Evolutionary conservation across 2,797 vertebrate genomes (phyloP), one percentile per base, ranked within the genome.

Genomic region (Peromyscus attwateri): DNA sequence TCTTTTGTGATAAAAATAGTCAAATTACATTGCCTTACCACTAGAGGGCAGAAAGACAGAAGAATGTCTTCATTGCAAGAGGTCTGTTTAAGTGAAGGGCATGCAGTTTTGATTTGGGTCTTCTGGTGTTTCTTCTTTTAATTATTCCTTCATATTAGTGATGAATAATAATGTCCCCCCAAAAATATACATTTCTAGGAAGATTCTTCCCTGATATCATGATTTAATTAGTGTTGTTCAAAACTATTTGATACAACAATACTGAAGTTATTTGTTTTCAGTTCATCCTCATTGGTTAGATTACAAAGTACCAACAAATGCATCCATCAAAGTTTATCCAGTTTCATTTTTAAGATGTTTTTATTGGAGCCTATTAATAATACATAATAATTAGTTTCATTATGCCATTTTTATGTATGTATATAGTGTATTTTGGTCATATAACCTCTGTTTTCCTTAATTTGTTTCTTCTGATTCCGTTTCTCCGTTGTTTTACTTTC

Each of bases 51-150:
- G 55, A 94, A 19, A 85, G 79, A 27, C 37, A 80, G 46, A 64
- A 57, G 73, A 52, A 66, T 94, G 91, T 27, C 9, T 88, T 21
- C 49, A 7, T 31, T 31, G 57, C 49, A 89, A 31, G 2, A 1
- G 8, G 2, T 8, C 77, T 66, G 43, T 82, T 57, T 77, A 88
- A 89, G 81, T 23, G 83, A 76, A 89, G 46, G 49, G 2, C 75
- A 43, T 85, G 55, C 4, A 46, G 81, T 71, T 96, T 93, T 71
- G 60, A 34, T 77, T 95, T 94, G 92, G 62, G 88, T 21, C 17
- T 92, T 89, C 81, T 55, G 62, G 34, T 55, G 4, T 95, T 84
- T 89, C 76, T 92, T 96, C n/a, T 94, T 94, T 92, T 84, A 95
- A 91, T 87, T 91, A 87, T 87, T 93, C 55, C 13, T 94, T 89